Conservation (phyloP, 1,140 invertebrate species). For the Ostrea denselamellosa region DNA sequence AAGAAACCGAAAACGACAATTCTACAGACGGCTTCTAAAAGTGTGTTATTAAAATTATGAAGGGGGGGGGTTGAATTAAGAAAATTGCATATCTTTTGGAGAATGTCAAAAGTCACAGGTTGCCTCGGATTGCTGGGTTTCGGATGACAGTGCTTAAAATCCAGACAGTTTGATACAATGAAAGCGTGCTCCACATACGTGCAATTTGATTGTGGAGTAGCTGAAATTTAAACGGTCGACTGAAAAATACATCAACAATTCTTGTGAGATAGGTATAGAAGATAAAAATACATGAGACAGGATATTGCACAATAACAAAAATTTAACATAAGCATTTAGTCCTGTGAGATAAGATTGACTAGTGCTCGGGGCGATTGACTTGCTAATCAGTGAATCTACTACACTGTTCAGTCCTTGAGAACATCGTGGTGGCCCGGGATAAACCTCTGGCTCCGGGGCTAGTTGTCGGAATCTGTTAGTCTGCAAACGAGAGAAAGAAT, state of each 20-base stretch:
- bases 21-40: constrained; percentile 42
- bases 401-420: constrained; percentile 8
- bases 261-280: neutral
- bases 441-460: neutral
- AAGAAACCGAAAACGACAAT: constrained; percentile 51
- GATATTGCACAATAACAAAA: neutral
- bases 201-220: constrained; percentile 48
- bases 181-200: constrained; percentile 46
- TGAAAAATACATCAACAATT: constrained; percentile 40
- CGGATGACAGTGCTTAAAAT: neutral
- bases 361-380: constrained; percentile 37
- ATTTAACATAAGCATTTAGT: neutral
- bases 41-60: neutral
- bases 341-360: constrained; percentile 20
- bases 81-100: constrained; percentile 10
- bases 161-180: neutral
- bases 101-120: constrained; percentile 46
- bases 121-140: constrained; percentile 2
- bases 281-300: neutral
- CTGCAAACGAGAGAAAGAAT: too few relatives aligned
- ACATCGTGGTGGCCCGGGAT: neutral
- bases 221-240: constrained; percentile 22
- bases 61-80: neutral
- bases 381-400: too few relatives aligned
- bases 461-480: constrained; percentile 3